Percentiles rank a stretch among this genome's conserved stretches.
Conservation (phyloP, 2,113 vertebrate species). For the Apteryx mantelli region DNA sequence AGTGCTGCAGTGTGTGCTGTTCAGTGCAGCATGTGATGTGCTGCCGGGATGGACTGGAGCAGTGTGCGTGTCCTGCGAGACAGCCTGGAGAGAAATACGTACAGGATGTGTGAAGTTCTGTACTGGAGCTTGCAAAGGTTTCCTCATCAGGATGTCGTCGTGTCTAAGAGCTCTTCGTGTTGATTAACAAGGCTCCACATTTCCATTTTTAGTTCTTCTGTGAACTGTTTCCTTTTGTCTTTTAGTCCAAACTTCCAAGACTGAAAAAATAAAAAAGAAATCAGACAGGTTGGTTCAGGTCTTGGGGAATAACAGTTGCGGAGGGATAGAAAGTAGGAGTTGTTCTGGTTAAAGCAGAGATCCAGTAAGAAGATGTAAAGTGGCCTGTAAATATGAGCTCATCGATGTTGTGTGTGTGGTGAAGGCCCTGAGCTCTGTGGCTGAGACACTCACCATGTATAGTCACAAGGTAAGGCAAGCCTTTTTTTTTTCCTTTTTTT, state of each 20-base stretch:
- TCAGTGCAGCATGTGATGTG: background rate
- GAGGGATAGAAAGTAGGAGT: background rate
- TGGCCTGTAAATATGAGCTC: background rate
- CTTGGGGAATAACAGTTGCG: constrained; percentile 19
- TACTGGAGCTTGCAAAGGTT: background rate
- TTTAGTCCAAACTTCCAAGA: background rate
- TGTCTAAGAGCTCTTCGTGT: background rate
- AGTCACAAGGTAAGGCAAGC: constrained; percentile 12
- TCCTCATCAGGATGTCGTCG: background rate
- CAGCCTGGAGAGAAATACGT: accelerated
- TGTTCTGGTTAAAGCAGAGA: background rate
- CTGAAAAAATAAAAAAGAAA: background rate
- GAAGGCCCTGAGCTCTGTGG: background rate
- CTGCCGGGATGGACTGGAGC: background rate
- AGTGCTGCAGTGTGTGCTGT: background rate
- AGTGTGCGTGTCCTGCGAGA: background rate
- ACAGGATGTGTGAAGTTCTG: background rate
- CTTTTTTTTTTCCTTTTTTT: background rate
- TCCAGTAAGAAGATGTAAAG: background rate
- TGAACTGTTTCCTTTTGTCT: constrained; percentile 35
- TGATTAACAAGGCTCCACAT: background rate
- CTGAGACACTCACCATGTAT: background rate
- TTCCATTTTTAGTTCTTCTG: constrained; percentile 38
- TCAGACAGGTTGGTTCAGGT: background rate
- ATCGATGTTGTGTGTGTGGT: background rate